These are phyloP conservation scores for Tragulus kanchil DNA, from an alignment of 2,113 vertebrate genomes.

Conservation along the genomic window DNA sequence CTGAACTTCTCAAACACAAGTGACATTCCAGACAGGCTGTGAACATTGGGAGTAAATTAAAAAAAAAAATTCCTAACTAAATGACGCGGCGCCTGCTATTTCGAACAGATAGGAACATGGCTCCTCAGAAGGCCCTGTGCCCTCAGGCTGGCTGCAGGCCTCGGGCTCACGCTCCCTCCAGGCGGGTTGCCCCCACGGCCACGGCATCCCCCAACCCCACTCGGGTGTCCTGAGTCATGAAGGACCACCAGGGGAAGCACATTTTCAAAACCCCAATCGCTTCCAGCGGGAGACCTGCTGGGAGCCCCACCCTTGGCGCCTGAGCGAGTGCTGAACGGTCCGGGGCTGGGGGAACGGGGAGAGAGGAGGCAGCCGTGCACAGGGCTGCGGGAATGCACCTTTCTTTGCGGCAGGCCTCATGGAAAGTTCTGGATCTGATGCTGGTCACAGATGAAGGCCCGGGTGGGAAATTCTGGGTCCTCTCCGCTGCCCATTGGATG, in stretches of 20 bases:
- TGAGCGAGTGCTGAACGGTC: neutral
- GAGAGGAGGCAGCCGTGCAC: neutral
- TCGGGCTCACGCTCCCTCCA: neutral
- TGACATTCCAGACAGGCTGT: neutral
- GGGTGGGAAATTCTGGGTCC: neutral
- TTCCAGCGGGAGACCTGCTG: neutral
- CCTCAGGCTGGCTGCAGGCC: neutral
- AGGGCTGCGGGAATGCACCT: neutral
- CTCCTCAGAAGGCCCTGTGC: neutral
- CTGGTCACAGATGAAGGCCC: neutral
- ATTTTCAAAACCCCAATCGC: neutral
- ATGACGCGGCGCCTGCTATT: neutral
- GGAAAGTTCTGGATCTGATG: neutral
- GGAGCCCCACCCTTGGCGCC: neutral
- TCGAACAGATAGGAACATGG: neutral
- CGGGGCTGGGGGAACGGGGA: rapidly evolving
- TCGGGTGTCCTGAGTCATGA: neutral
- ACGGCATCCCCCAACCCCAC: too few species aligned
- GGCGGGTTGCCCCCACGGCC: too few species aligned
- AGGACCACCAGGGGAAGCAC: neutral
- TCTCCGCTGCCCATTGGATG: neutral
- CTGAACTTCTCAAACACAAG: neutral
- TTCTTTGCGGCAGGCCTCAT: neutral
- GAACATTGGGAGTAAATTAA: neutral
- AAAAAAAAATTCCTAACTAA: neutral